phyloP scores from a whole-genome alignment of 2,113 vertebrate genomes.

The Colinus virginianus region DNA sequence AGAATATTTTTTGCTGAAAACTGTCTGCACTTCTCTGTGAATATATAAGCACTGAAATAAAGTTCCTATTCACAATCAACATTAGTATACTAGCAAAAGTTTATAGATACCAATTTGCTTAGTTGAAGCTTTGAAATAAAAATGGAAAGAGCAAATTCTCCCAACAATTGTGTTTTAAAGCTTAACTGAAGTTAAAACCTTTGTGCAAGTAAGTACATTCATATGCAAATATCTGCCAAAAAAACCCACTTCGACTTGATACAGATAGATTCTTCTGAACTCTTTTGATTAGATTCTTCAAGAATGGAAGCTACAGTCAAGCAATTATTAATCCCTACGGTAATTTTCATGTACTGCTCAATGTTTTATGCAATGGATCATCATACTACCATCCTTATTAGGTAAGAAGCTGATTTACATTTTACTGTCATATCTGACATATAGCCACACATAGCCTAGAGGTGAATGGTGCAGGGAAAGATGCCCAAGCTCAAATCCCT shows the following conservation, averaged over 20 bases:
- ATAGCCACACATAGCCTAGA: neutral
- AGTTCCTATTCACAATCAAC: neutral
- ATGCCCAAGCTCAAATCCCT: neutral
- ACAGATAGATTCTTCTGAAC: neutral
- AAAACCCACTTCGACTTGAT: neutral
- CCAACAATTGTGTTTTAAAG: neutral
- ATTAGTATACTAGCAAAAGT: neutral
- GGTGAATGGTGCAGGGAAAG: neutral
- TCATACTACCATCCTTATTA: neutral
- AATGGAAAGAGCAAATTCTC: neutral
- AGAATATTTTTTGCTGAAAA: neutral
- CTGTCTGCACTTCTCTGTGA: neutral
- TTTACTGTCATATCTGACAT: neutral
- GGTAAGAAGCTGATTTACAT: neutral
- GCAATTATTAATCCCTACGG: neutral
- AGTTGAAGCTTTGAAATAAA: constrained; percentile 6
- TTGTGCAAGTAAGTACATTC: neutral
- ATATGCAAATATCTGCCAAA: neutral
- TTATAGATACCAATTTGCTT: neutral
- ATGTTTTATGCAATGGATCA: neutral
- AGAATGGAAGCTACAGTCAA: neutral
- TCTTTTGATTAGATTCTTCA: neutral
- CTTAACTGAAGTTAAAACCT: neutral
- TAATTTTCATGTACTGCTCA: neutral
- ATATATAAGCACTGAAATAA: neutral